These are phyloP conservation scores for Cossypha niveicapilla DNA, from an alignment of 2,797 vertebrate species.

Conservation along the genomic window DNA sequence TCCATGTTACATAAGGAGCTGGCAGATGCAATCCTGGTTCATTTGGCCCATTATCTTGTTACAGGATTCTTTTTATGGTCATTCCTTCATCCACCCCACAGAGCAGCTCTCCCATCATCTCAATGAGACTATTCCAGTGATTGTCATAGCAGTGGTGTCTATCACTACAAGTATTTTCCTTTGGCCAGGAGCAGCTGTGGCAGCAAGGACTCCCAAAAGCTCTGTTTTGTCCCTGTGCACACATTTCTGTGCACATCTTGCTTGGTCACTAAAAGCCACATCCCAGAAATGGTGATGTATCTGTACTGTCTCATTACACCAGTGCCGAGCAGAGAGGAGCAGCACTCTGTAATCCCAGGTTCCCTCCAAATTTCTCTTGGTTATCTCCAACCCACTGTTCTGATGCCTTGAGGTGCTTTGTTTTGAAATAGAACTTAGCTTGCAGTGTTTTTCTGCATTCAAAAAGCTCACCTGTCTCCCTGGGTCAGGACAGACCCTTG, in stretches of 20 bases:
- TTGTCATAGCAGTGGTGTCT: neutral
- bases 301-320: accelerated
- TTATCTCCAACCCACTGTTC: neutral
- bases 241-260: neutral
- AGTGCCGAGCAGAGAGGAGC: neutral
- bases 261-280: neutral
- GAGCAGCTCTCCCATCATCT: neutral
- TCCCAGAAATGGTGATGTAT: neutral
- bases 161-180: neutral
- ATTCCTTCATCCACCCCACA: neutral
- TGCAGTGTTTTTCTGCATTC: neutral
- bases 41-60: neutral
- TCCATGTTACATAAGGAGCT: neutral
- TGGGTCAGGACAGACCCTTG: neutral
- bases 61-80: neutral
- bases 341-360: neutral
- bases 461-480: neutral
- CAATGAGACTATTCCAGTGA: neutral
- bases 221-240: neutral
- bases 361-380: neutral
- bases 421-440: neutral
- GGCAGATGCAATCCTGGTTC: neutral
- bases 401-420: neutral
- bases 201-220: neutral
- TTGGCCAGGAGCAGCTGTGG: neutral